These are phyloP conservation scores for Telmatochromis brachygnathus DNA, from an alignment of 2,113 vertebrate species.

Conservation along the genomic window DNA sequence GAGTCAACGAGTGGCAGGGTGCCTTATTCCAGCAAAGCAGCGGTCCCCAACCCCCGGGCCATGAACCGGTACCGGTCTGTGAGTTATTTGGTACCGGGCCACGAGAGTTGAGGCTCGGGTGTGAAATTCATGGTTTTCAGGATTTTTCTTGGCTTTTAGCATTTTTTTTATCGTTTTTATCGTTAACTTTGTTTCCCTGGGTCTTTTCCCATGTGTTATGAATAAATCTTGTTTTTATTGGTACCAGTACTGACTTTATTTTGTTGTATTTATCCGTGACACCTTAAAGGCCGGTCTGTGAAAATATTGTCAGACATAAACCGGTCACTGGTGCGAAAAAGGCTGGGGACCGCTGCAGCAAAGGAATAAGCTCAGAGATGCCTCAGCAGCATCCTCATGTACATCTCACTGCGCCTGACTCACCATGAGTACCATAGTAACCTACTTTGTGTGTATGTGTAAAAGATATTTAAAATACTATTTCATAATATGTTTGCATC, in stretches of 20 bases:
- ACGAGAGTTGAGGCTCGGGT: neutral
- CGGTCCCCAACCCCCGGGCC: neutral
- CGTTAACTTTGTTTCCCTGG: neutral
- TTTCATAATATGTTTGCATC: neutral
- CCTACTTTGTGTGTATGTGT: neutral
- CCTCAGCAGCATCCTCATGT: neutral
- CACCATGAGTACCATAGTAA: neutral
- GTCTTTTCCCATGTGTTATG: neutral
- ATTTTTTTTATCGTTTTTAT: rapidly evolving
- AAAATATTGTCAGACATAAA: neutral
- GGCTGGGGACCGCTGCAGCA: neutral
- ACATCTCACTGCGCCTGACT: neutral
- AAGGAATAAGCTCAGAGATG: neutral
- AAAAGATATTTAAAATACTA: neutral
- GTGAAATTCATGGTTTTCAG: neutral
- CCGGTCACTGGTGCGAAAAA: neutral
- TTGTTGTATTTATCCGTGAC: neutral
- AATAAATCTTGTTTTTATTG: neutral
- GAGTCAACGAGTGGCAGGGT: neutral
- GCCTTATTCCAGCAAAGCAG: neutral
- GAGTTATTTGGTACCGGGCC: neutral
- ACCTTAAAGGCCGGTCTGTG: neutral
- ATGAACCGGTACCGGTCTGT: neutral
- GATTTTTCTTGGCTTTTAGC: neutral
- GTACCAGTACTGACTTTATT: neutral